Evolutionary conservation across 2,797 vertebrate species (phyloP), one percentile per base, ranked within the genome.

Genomic region (Myioborus miniatus): DNA sequence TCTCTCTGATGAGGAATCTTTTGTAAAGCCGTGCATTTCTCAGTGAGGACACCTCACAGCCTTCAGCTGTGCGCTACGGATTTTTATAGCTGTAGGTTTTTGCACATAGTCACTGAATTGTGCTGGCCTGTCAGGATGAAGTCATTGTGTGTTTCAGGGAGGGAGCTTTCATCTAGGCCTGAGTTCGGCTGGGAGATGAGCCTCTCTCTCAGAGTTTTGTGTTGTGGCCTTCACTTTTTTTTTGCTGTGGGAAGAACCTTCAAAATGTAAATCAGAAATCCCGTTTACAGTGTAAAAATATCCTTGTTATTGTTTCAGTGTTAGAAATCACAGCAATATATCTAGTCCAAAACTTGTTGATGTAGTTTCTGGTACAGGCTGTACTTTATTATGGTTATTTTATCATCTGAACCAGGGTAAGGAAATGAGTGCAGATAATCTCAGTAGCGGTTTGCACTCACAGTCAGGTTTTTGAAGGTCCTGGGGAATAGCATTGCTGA

Each of bases 91-190:
- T 74, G 8, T 80, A n/a, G 60, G 19, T 70, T 87, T 85, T 85
- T 93, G 47, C 64, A 18, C 76, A 46, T 16, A 69, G 76, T 83
- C 37, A 9, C 36, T 69, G 84, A 71, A 78, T 85, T 89, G 71
- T 85, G 87, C 84, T 87, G 89, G 84, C 58, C 89, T 93, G 79
- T 90, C 74, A 36, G 32, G 78, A 83, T 94, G 94, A 92, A 93
- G 87, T 96, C 89, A 87, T 87, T 80, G 30, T 70, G 78, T 67
- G 37, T 68, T 75, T 71, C 88, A 43, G 77, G 83, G 88, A 95
- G 90, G 70, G 58, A 94, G 82, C 87, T 90, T 94, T 95, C 50
- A 30, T 87, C 68, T 77, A 80, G 90, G 90, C 94, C 91, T 58
- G 80, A 47, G 12, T 32, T 86, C 29, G 29, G 44, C 43, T 53